A percentile compares a stretch with the other conserved stretches of the same genome.
phyloP scores from a whole-genome alignment of 2,888 invertebrate genomes.

The Carpatolechia fugitivella region DNA sequence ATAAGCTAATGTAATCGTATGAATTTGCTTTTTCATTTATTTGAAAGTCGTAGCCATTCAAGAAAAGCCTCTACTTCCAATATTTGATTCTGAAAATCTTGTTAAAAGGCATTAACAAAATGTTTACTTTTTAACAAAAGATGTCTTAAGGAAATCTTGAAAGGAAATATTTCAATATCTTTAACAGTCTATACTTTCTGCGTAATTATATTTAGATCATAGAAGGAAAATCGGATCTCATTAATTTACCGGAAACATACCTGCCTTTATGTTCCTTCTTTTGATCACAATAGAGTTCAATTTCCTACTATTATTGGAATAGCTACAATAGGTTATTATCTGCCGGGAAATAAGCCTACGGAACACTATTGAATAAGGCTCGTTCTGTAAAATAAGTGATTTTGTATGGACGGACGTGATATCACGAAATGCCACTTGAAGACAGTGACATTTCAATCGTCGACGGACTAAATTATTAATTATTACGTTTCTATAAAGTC shows the following conservation, averaged over 20 bases:
- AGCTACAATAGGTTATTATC: not conserved
- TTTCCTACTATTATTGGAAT: not conserved
- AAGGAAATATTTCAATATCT: not conserved
- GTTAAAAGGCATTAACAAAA: not conserved
- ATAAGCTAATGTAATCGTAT: not conserved
- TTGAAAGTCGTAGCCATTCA: not conserved
- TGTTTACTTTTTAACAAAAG: not conserved
- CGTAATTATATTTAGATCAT: not conserved
- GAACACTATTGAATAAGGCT: not conserved
- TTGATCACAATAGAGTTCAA: conserved; percentile 4
- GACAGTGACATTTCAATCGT: conserved; percentile 34
- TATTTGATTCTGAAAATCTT: not conserved
- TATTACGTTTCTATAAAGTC: not conserved
- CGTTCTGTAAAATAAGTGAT: conserved; percentile 3
- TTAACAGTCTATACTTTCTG: not conserved
- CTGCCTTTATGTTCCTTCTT: not conserved
- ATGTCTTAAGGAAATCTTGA: not conserved
- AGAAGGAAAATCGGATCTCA: not conserved
- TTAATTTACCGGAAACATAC: conserved; percentile 4
- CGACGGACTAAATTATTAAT: not conserved
- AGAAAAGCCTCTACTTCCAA: not conserved
- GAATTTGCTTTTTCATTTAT: not conserved
- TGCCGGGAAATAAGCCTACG: not conserved
- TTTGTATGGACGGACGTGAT: not conserved
- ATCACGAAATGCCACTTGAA: conserved; percentile 31